Percentiles rank a stretch among this genome's conserved stretches.
These are phyloP conservation scores for Morpho deidamia DNA, from an alignment of 2,888 invertebrate genomes.

Conservation along the genomic window DNA sequence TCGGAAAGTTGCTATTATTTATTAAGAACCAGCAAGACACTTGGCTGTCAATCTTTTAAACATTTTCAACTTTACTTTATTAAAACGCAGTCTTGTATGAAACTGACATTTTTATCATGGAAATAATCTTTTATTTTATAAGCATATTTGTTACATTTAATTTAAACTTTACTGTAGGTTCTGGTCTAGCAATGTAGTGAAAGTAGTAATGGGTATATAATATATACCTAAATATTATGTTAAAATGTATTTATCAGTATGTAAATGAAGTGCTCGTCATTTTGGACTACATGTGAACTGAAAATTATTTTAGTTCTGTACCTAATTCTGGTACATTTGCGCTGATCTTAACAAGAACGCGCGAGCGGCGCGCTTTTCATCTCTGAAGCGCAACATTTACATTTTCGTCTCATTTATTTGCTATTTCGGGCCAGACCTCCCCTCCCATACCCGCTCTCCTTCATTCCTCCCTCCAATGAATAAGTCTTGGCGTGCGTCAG, in stretches of 20 bases:
- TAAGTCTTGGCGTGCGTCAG: constrained; percentile 72
- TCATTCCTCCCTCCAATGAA: constrained; percentile 63
- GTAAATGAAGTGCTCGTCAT: constrained; percentile 12
- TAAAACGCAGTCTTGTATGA: too few species aligned
- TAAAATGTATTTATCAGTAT: not conserved
- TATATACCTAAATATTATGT: too few species aligned
- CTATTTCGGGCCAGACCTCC: constrained; percentile 70
- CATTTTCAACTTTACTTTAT: too few species aligned
- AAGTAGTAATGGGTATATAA: too few species aligned
- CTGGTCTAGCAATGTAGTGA: too few species aligned
- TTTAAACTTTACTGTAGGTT: too few species aligned
- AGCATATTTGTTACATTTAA: too few species aligned
- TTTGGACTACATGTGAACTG: constrained; percentile 61
- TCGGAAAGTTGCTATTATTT: too few species aligned
- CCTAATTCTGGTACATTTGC: constrained; percentile 77
- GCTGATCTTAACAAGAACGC: constrained; percentile 73
- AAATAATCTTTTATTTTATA: too few species aligned
- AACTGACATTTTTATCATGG: too few species aligned
- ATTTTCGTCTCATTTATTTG: constrained; percentile 79
- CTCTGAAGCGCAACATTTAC: constrained; percentile 78
- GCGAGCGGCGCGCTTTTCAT: constrained; percentile 74
- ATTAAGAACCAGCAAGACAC: too few species aligned
- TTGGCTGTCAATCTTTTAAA: too few species aligned
- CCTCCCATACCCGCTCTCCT: constrained; percentile 37
- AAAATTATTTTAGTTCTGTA: constrained; percentile 70